phyloP scores from a whole-genome alignment of 1,140 invertebrate species.

The Nymphalis io region DNA sequence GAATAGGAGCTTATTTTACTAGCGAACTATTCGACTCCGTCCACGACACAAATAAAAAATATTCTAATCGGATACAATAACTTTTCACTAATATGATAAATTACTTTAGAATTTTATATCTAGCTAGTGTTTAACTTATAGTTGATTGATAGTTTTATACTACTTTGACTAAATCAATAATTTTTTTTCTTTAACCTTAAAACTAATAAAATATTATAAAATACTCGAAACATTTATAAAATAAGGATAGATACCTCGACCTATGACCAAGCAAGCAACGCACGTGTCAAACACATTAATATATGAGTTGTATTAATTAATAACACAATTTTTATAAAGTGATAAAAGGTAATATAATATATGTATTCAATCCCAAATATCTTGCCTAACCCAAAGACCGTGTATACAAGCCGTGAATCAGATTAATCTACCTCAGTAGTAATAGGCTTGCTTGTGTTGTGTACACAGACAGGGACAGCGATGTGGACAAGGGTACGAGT shows the following conservation, averaged over 20 bases:
- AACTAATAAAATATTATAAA: background rate
- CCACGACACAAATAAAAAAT: background rate
- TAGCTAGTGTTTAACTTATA: no score
- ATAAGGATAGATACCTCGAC: no score
- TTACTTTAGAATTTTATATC: no score
- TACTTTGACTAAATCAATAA: no score
- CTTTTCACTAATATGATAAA: no score
- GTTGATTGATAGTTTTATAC: no score
- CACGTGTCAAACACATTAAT: background rate
- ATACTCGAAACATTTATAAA: background rate
- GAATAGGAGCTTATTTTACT: slow-evolving; percentile 44
- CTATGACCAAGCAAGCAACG: background rate
- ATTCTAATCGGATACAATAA: background rate
- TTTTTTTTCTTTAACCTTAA: no score
- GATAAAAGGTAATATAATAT: slow-evolving; percentile 6
- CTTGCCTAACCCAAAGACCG: slow-evolving; percentile 31
- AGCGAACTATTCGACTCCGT: slow-evolving; percentile 6
- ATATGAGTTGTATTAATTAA: background rate
- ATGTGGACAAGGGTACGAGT: slow-evolving; percentile 18
- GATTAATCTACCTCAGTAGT: slow-evolving; percentile 61
- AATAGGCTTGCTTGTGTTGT: slow-evolving; percentile 41
- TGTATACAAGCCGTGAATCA: slow-evolving; percentile 61
- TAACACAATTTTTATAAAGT: background rate
- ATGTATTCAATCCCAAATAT: slow-evolving; percentile 19
- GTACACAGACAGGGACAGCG: slow-evolving; percentile 33